These are phyloP conservation scores for Apotomis betuletana DNA, from an alignment of 2,888 invertebrate genomes.

Conservation along the genomic window DNA sequence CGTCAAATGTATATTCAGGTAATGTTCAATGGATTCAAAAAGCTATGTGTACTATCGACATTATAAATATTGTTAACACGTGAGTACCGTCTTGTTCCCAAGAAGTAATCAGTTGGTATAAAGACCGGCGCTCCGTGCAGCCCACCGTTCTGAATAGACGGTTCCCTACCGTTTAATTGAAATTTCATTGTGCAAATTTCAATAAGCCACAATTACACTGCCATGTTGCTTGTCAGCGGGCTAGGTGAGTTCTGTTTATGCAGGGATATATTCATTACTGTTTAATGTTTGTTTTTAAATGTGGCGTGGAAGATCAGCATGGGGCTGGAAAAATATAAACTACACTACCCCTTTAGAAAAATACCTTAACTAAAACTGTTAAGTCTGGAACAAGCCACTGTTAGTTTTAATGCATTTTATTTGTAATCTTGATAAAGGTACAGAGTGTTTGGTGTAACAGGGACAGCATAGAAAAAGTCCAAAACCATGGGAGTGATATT, in stretches of 20 bases:
- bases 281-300: conserved; percentile 18
- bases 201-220: conserved; percentile 39
- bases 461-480: no score
- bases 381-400: no score
- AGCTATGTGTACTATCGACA: not conserved
- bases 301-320: not conserved
- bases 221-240: conserved; percentile 18
- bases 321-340: not conserved
- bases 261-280: conserved; percentile 16
- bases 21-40: not conserved
- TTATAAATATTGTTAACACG: conserved; percentile 12
- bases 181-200: conserved; percentile 38
- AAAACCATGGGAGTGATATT: no score
- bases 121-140: conserved; percentile 22
- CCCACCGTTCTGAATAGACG: conserved; percentile 28
- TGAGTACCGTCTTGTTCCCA: conserved; percentile 6
- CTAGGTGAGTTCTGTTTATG: conserved; percentile 3
- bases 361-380: no score
- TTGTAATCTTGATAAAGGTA: no score
- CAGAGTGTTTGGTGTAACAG: no score
- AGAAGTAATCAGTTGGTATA: conserved; percentile 34
- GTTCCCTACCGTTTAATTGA: conserved; percentile 35
- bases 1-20: not conserved
- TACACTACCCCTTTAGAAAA: not conserved
- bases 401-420: no score